Evolutionary conservation across 2,888 invertebrate species (phyloP).

Genomic region (Plusia festucae): DNA sequence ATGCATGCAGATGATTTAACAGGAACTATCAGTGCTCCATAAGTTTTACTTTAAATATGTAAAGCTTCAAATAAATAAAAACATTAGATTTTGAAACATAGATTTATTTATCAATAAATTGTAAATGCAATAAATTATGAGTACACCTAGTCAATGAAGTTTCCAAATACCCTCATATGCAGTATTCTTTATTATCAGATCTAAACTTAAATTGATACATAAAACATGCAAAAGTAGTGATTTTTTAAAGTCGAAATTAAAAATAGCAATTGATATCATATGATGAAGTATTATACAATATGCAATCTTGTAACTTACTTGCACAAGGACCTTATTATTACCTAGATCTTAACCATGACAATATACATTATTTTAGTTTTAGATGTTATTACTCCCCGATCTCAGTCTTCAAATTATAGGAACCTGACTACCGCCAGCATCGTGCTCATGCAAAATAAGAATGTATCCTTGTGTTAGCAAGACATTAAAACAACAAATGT

Average conservation of each 20-base stretch:
- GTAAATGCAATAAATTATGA: constrained; percentile 50
- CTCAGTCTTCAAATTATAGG: constrained; percentile 16
- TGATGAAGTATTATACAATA: constrained; percentile 19
- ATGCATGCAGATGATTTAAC: too few relatives aligned
- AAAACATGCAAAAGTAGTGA: constrained; percentile 7
- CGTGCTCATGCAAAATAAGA: not conserved
- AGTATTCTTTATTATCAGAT: not conserved
- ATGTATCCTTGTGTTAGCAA: constrained; percentile 13
- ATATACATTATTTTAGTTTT: not conserved
- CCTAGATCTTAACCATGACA: not conserved
- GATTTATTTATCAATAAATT: constrained; percentile 41
- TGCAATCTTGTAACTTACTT: constrained; percentile 7
- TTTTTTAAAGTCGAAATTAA: constrained; percentile 5
- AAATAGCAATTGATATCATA: constrained; percentile 17
- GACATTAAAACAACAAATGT: not conserved
- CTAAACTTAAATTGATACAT: not conserved
- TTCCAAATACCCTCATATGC: not conserved
- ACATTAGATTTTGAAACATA: not conserved
- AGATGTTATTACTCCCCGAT: not conserved
- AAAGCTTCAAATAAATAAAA: not conserved
- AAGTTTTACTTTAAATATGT: not conserved
- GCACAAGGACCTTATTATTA: not conserved
- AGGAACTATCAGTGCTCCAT: not conserved
- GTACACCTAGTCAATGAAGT: constrained; percentile 13
- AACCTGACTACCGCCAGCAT: constrained; percentile 26